Percentiles rank a stretch among this genome's conserved stretches.
These are phyloP conservation scores for Mimumesa dahlbomi DNA, from an alignment of 2,888 invertebrate genomes.

Conservation along the genomic window DNA sequence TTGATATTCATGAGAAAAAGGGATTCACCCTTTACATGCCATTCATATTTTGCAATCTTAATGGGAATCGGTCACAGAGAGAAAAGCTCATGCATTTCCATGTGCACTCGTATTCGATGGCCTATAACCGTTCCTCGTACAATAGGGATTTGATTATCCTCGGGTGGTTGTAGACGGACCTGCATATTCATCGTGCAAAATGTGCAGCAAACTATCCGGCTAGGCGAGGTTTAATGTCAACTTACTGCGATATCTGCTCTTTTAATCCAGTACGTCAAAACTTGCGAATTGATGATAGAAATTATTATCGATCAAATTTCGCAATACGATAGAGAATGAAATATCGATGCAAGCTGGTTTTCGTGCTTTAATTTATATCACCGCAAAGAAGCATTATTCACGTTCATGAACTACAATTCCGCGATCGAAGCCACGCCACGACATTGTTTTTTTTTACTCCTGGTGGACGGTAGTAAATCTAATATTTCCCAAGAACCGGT, in stretches of 20 bases:
- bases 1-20: not conserved
- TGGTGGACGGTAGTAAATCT: too few relatives aligned
- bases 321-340: too few relatives aligned
- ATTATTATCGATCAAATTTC: too few relatives aligned
- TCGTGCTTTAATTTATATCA: too few relatives aligned
- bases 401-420: too few relatives aligned
- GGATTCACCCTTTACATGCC: not conserved
- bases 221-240: constrained; percentile 9
- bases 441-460: too few relatives aligned
- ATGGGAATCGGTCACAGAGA: constrained; percentile 7
- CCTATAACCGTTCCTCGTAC: constrained; percentile 1
- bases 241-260: not conserved
- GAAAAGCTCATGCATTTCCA: constrained; percentile 13
- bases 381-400: too few relatives aligned
- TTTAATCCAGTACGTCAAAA: not conserved
- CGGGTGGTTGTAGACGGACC: constrained; percentile 3
- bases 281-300: constrained; percentile 6
- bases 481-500: too few relatives aligned
- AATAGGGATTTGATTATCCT: constrained; percentile 43
- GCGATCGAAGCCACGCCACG: too few relatives aligned
- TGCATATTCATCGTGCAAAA: constrained; percentile 27
- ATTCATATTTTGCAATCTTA: constrained; percentile 1
- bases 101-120: not conserved
- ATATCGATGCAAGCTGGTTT: too few relatives aligned
- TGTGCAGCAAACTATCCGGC: not conserved